phyloP scores from a whole-genome alignment of 2,113 vertebrate genomes.

The Brienomyrus brachyistius region DNA sequence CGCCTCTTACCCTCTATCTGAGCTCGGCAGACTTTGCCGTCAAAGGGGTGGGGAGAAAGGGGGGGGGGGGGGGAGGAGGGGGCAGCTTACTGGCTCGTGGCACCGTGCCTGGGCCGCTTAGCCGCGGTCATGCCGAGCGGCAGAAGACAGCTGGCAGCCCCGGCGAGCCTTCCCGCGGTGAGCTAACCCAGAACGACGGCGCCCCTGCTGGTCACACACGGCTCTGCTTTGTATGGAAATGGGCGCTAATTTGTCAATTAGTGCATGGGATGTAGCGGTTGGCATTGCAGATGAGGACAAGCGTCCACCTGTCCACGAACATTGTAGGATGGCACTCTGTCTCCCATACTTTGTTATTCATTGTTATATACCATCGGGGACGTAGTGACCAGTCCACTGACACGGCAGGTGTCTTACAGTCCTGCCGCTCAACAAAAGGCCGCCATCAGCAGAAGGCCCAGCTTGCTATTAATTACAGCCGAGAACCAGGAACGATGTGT shows the following conservation, averaged over 20 bases:
- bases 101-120: conserved; percentile 45
- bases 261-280: not conserved
- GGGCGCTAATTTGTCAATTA: conserved; percentile 33
- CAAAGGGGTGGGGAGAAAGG: conserved; percentile 37
- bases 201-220: conserved; percentile 21
- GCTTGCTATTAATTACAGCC: not conserved
- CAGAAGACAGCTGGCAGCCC: conserved; percentile 44
- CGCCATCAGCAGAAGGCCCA: not conserved
- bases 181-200: conserved; percentile 13
- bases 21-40: conserved; percentile 37
- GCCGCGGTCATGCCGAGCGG: conserved; percentile 31
- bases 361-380: not conserved
- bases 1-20: not conserved
- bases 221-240: conserved; percentile 39
- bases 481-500: not conserved
- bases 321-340: not conserved
- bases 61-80: conserved; percentile 18
- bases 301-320: not conserved
- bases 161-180: conserved; percentile 29
- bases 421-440: not conserved
- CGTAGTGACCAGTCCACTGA: not conserved
- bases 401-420: not conserved
- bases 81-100: conserved; percentile 41
- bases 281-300: conserved; percentile 16
- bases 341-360: not conserved